Conservation (phyloP, 2,888 invertebrate genomes). For the Koerneria pararmatus region DNA sequence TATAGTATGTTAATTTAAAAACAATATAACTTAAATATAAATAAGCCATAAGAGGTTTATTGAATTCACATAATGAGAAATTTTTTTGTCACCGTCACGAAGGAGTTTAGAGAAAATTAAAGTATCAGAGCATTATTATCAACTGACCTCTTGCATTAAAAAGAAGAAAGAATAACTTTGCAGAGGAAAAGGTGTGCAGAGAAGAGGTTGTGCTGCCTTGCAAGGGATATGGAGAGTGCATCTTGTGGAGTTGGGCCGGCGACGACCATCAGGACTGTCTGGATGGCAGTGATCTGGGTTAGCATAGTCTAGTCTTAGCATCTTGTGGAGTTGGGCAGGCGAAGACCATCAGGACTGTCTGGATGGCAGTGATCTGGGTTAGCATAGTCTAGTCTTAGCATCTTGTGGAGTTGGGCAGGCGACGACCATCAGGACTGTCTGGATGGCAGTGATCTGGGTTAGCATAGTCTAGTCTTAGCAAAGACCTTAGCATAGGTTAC, state of each 20-base stretch:
- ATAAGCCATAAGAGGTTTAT: too few species aligned
- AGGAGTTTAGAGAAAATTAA: too few species aligned
- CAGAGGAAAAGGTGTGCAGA: slow-evolving; percentile 51
- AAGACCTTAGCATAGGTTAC: too few species aligned
- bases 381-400: too few species aligned
- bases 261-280: slow-evolving; percentile 54
- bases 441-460: slow-evolving; percentile 56
- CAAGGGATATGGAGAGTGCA: slow-evolving; percentile 57
- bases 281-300: slow-evolving; percentile 56
- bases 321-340: slow-evolving; percentile 46
- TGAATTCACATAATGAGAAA: too few species aligned
- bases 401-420: slow-evolving; percentile 50
- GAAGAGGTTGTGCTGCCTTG: slow-evolving; percentile 48
- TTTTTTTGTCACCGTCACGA: too few species aligned
- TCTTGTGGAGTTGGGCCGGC: slow-evolving; percentile 49
- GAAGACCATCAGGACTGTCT: slow-evolving; percentile 54
- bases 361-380: slow-evolving; percentile 56
- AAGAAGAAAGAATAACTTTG: slow-evolving; percentile 18
- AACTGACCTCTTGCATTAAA: slow-evolving; percentile 11
- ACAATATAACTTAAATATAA: too few species aligned
- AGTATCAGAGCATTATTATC: slow-evolving; percentile 24
- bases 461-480: too few species aligned
- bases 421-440: slow-evolving; percentile 54
- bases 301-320: not conserved
- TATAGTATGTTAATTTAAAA: too few species aligned